Evolutionary conservation across 2,888 invertebrate genomes (phyloP).

Genomic region (Hyppa rectilinea): DNA sequence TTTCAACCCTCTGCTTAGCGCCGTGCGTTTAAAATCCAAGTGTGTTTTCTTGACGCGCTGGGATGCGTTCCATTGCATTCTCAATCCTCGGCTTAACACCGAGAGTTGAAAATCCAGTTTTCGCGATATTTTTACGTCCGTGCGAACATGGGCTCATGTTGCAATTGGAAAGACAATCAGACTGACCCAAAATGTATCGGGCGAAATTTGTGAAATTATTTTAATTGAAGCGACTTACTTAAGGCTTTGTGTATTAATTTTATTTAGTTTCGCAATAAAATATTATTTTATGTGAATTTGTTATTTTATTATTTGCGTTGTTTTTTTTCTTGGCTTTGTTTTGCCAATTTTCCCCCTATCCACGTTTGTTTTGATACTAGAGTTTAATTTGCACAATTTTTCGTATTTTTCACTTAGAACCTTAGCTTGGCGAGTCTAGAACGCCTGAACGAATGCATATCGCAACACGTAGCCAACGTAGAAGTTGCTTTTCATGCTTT

Average conservation of each 20-base stretch:
- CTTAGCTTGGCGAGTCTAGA: neutral
- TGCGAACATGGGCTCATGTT: constrained; percentile 14
- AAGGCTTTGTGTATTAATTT: constrained; percentile 74
- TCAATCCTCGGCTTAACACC: too few relatives aligned
- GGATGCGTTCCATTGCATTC: too few relatives aligned
- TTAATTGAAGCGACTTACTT: constrained; percentile 63
- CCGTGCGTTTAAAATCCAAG: too few relatives aligned
- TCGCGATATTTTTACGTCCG: too few relatives aligned
- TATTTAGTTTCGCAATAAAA: constrained; percentile 74
- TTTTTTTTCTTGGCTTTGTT: constrained; percentile 34
- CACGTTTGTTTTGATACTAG: neutral
- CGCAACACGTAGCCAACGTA: constrained; percentile 38
- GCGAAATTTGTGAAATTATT: constrained; percentile 60
- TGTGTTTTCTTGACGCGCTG: too few relatives aligned
- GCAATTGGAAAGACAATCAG: constrained; percentile 63
- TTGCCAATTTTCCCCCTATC: neutral
- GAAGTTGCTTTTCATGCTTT: constrained; percentile 29
- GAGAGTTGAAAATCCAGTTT: too few relatives aligned
- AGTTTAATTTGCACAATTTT: constrained; percentile 27
- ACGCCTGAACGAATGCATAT: constrained; percentile 46
- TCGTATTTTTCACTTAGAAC: neutral
- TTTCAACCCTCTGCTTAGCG: too few relatives aligned
- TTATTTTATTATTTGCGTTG: constrained; percentile 63
- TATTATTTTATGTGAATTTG: constrained; percentile 69
- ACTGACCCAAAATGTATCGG: constrained; percentile 65